A percentile compares a stretch with the other conserved stretches of the same genome.
These are phyloP conservation scores for Xylocampa areola DNA, from an alignment of 2,888 invertebrate species.

Conservation along the genomic window DNA sequence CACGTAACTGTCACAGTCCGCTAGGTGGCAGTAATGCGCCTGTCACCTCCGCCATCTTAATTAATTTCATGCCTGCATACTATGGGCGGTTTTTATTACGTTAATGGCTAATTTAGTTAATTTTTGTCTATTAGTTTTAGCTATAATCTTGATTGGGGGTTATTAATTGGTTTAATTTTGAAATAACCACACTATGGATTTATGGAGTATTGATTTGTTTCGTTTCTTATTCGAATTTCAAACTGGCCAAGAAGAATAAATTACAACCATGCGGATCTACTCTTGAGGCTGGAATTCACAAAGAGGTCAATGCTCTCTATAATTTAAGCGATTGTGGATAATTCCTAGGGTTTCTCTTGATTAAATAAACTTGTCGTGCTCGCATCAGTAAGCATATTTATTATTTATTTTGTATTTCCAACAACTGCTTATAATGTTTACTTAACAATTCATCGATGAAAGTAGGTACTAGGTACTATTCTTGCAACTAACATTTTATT, in stretches of 20 bases:
- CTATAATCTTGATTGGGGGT: constrained; percentile 24
- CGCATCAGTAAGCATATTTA: neutral
- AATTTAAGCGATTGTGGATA: neutral
- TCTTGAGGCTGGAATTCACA: neutral
- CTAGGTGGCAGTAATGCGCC: constrained; percentile 67
- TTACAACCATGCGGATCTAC: neutral
- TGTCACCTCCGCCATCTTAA: constrained; percentile 67
- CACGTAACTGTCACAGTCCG: constrained; percentile 75
- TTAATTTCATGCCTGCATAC: constrained; percentile 74
- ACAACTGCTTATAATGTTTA: too few species aligned
- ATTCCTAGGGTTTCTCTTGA: neutral
- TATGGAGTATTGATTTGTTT: neutral
- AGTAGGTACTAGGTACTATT: too few species aligned
- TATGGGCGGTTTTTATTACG: constrained; percentile 61
- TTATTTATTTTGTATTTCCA: too few species aligned
- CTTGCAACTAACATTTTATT: too few species aligned
- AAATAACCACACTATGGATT: neutral
- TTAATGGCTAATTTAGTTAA: constrained; percentile 63
- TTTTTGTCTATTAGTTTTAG: constrained; percentile 45
- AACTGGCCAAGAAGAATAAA: neutral
- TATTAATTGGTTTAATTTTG: neutral
- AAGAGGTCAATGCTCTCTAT: neutral
- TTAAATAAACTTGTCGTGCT: neutral
- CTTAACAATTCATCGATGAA: too few species aligned
- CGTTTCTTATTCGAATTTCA: neutral